phyloP scores from a whole-genome alignment of 1,140 invertebrate species.

The Danaus plexippus region DNA sequence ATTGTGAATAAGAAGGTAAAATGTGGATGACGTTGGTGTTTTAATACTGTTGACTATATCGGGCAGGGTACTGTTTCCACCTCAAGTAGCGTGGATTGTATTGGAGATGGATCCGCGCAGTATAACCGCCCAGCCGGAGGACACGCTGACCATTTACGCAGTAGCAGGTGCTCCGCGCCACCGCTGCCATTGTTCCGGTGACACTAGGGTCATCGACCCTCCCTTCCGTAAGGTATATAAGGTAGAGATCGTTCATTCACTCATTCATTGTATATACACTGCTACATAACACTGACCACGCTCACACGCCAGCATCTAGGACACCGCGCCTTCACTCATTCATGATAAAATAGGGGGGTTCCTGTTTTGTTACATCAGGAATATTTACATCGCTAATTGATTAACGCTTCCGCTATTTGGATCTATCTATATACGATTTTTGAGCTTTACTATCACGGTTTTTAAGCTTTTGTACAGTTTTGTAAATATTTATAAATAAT shows the following conservation, averaged over 20 bases:
- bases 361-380: too few species aligned
- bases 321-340: too few species aligned
- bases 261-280: constrained; percentile 28
- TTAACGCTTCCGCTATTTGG: too few species aligned
- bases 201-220: constrained; percentile 33
- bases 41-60: constrained; percentile 7
- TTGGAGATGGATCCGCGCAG: constrained; percentile 95
- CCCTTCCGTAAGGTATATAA: constrained; percentile 61
- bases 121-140: constrained; percentile 94
- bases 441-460: too few species aligned
- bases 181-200: constrained; percentile 40
- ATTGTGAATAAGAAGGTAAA: too few species aligned
- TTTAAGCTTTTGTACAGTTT: too few species aligned
- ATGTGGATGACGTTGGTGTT: background rate
- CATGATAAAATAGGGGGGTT: too few species aligned
- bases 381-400: too few species aligned
- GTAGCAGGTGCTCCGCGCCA: constrained; percentile 40
- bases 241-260: constrained; percentile 42
- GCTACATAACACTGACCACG: constrained; percentile 11
- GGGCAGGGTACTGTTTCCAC: constrained; percentile 87
- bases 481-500: too few species aligned
- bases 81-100: constrained; percentile 90
- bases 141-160: constrained; percentile 89
- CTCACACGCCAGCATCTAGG: background rate
- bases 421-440: too few species aligned